These are phyloP conservation scores for Nineta flava DNA, from an alignment of 2,888 invertebrate genomes.

Conservation along the genomic window DNA sequence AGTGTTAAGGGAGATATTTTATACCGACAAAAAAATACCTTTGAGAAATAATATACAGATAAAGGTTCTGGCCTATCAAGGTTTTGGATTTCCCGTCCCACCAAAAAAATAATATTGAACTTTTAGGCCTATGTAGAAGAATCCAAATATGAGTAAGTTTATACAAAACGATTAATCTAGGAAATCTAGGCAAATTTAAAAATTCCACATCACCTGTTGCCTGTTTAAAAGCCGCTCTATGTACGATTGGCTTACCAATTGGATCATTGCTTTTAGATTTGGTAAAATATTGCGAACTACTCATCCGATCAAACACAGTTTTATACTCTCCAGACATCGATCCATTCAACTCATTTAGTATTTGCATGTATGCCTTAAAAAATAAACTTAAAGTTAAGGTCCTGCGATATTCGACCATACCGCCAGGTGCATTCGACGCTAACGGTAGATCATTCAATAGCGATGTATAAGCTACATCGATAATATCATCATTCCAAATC, in stretches of 20 bases:
- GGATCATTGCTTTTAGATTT: slow-evolving; percentile 46
- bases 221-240: slow-evolving; percentile 73
- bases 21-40: too few species aligned
- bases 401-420: slow-evolving; percentile 46
- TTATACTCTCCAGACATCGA: not conserved
- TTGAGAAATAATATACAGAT: too few species aligned
- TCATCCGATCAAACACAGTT: slow-evolving; percentile 26
- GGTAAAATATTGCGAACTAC: slow-evolving; percentile 56
- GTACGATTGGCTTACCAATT: slow-evolving; percentile 67
- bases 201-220: slow-evolving; percentile 39
- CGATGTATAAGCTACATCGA: slow-evolving; percentile 41
- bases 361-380: slow-evolving; percentile 47
- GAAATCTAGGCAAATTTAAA: too few species aligned
- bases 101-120: too few species aligned
- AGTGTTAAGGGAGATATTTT: too few species aligned
- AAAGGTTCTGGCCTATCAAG: too few species aligned
- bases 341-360: not conserved
- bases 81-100: too few species aligned
- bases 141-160: too few species aligned
- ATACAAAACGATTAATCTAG: too few species aligned
- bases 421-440: slow-evolving; percentile 50
- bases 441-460: slow-evolving; percentile 64
- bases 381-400: slow-evolving; percentile 55
- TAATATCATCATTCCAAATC: slow-evolving; percentile 45
- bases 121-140: too few species aligned